Base-by-base conservation (phyloP, 1,140 invertebrate genomes). In the Drosophila bocqueti region DNA sequence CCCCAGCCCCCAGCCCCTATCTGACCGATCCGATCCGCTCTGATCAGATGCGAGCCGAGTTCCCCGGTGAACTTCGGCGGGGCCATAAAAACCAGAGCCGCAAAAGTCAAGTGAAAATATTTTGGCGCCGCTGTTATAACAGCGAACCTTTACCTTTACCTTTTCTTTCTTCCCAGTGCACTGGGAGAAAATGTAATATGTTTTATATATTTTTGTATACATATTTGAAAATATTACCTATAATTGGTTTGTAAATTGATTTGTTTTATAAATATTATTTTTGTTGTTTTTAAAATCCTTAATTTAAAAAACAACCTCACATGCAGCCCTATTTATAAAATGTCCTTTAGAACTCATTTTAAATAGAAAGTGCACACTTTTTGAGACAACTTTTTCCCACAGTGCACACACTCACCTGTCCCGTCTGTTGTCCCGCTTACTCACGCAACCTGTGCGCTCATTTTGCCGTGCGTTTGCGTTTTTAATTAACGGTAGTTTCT, bases 401-500 rank as follows among this genome's bases (percentile, higher is more conserved):
- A 13, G 54, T 57, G 54, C 36, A 24, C 8, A 24, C 54, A 57
- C 54, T 57, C 54, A 57, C 36, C 36, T 57, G 54, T 57, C 52
- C 52, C 52, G 18, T 54, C 52, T 36, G 8, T 18, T 36, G 31
- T 54, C 52, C 54, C 54, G 69, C 21, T 50, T 55, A 24, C 58
- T 50, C 76, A 36, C 58, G 61, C 61, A 55, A 46, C 36, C 54
- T 57, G 54, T 64, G 77, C 59, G 79, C 65, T 85, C 78, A 79
- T 81, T 81, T 85, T 67, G 38, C 76, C 64, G 63, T 74, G 84
- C 77, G 80, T 87, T 87, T 87, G 85, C 81, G 77, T 81, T 89
- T 89, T 89, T 89, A 87, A 87, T 87, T 87, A 87, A 89, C 84
- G 78, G 65, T 54, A 79, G 73, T 81, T 89, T 83, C 74, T 87